phyloP scores from a whole-genome alignment of 2,797 vertebrate species.

The Danio albolineatus region DNA sequence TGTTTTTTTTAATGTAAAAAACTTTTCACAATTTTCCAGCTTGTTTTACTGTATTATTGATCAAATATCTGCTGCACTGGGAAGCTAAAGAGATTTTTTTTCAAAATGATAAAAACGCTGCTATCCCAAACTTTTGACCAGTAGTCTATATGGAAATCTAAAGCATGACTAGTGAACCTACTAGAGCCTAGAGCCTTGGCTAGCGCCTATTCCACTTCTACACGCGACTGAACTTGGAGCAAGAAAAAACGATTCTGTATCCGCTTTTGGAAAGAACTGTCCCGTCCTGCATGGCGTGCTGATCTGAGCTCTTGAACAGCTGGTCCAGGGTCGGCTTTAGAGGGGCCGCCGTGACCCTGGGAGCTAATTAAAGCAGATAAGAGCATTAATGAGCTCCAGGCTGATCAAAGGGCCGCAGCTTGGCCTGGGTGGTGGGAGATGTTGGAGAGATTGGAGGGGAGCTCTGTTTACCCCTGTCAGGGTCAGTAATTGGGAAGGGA shows the following conservation, averaged over 20 bases:
- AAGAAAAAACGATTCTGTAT: slow-evolving; percentile 24
- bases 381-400: slow-evolving; percentile 66
- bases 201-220: not conserved
- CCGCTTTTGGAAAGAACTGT: slow-evolving; percentile 24
- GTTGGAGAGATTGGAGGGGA: slow-evolving; percentile 41
- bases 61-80: too few species aligned
- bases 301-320: slow-evolving; percentile 53
- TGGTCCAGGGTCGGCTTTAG: slow-evolving; percentile 56
- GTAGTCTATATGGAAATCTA: slow-evolving; percentile 32
- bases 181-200: too few species aligned
- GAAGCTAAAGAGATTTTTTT: too few species aligned
- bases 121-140: too few species aligned
- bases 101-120: too few species aligned
- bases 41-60: too few species aligned
- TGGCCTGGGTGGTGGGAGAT: slow-evolving; percentile 24
- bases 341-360: slow-evolving; percentile 61
- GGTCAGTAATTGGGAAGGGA: slow-evolving; percentile 63
- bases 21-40: too few species aligned
- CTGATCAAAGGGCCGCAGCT: slow-evolving; percentile 65
- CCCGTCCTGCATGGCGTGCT: slow-evolving; percentile 10
- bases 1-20: too few species aligned
- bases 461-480: slow-evolving; percentile 63
- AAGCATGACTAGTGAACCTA: slow-evolving; percentile 18
- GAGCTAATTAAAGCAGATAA: slow-evolving; percentile 71
- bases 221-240: not conserved